Evolutionary conservation across 1,140 invertebrate genomes (phyloP), one percentile per base, ranked within the genome.

Genomic region (Drosophila oshimai): DNA sequence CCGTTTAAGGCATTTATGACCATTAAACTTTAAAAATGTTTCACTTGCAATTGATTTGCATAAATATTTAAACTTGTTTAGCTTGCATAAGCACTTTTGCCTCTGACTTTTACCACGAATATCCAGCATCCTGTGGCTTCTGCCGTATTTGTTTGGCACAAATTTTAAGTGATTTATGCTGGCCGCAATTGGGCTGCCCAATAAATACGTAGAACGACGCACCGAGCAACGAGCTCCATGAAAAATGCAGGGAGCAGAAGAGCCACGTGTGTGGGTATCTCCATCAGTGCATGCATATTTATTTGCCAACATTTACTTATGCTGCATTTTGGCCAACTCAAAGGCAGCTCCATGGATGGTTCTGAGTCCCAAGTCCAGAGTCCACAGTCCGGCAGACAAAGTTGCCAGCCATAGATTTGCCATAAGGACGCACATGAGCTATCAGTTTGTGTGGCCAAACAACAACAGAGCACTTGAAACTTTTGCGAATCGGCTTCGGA

Each of bases 111-210:
- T 80, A 53, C 39, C 55, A 75, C 37, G 55, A 49, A 67, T 75
- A 62, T 79, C 71, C 61, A 42, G 53, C 49, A 73, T 86, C 78
- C 62, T 84, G 65, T 84, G 80, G 80, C 80, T 86, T 64, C 37
- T 28, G 33, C 41, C 55, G 57, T 84, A 80, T 86, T 75, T 86
- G 78, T 86, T 86, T 86, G 80, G 80, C 80, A 87, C 81, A 86
- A 86, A 87, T 87, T 87, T 84, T 86, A 86, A 86, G 80, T 86
- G 80, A 86, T 86, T 86, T 86, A 86, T 86, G 75, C 76, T 80
- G 53, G 73, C 80, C 80, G 53, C 80, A 84, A 84, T 84, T 83
- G 80, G 41, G 74, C 80, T 75, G 51, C 41, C 50, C 49, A 42
- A 57, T 47, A 47, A 42, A 53, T 47, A 26, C 22, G 24, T 37